Percentiles rank a stretch among this genome's conserved stretches.
Evolutionary conservation across 2,888 invertebrate genomes (phyloP).

Genomic region (Ischnus inquisitorius): DNA sequence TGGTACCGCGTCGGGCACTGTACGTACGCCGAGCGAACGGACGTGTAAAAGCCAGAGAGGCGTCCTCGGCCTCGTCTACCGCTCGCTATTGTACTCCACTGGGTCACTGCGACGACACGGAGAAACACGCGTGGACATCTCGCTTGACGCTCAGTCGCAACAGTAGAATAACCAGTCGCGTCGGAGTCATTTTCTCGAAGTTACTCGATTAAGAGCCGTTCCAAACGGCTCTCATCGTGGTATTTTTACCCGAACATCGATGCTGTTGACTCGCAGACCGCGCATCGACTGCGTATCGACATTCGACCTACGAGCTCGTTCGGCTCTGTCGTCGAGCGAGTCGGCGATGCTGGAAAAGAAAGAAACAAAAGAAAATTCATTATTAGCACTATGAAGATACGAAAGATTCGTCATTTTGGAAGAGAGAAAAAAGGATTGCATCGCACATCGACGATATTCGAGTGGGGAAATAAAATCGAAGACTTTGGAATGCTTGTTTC

Average conservation of each 20-base stretch:
- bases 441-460: conserved; percentile 59
- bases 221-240: conserved; percentile 69
- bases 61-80: conserved; percentile 29
- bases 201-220: conserved; percentile 79
- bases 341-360: conserved; percentile 46
- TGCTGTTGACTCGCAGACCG: neutral
- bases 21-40: conserved; percentile 33
- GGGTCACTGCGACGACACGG: conserved; percentile 52
- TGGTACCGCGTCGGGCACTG: neutral
- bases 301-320: too few relatives aligned
- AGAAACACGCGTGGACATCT: conserved; percentile 44
- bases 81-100: conserved; percentile 52
- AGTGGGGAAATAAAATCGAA: conserved; percentile 45
- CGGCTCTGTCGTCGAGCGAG: neutral
- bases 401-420: conserved; percentile 52
- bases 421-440: conserved; percentile 40
- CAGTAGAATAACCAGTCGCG: conserved; percentile 42
- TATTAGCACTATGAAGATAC: conserved; percentile 20
- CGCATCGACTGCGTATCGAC: neutral
- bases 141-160: conserved; percentile 40
- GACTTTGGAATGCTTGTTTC: conserved; percentile 45
- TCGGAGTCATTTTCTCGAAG: conserved; percentile 65
- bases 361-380: too few relatives aligned
- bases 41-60: conserved; percentile 32
- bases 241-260: conserved; percentile 6